Evolutionary conservation across 2,888 invertebrate species (phyloP).

Genomic region (Papilio gigon): DNA sequence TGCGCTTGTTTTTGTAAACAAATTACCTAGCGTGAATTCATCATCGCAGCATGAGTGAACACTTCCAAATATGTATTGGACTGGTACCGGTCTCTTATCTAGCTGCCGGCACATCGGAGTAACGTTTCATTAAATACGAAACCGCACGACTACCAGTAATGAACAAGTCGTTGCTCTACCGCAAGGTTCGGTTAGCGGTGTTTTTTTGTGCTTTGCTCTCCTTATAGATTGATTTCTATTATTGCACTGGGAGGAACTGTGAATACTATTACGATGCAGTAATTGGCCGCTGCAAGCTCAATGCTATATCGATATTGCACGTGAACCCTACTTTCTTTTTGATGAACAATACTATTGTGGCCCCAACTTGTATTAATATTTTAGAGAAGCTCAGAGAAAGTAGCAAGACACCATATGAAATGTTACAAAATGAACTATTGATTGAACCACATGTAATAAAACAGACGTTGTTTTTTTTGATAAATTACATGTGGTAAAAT

Average conservation of each 20-base stretch:
- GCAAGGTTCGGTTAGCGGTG: slow-evolving; percentile 72
- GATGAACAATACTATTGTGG: slow-evolving; percentile 30
- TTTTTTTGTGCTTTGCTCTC: slow-evolving; percentile 70
- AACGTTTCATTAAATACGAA: slow-evolving; percentile 73
- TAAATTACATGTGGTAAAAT: background rate
- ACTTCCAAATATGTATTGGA: slow-evolving; percentile 55
- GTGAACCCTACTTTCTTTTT: slow-evolving; percentile 33
- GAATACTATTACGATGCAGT: slow-evolving; percentile 67
- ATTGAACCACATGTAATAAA: background rate
- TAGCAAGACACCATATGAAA: background rate
- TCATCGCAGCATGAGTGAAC: slow-evolving; percentile 44
- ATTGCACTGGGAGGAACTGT: slow-evolving; percentile 63
- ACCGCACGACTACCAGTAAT: slow-evolving; percentile 68
- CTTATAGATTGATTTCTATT: slow-evolving; percentile 74
- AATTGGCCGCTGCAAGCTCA: slow-evolving; percentile 60
- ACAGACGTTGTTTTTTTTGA: background rate
- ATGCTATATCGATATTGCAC: slow-evolving; percentile 39
- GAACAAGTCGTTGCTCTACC: slow-evolving; percentile 67
- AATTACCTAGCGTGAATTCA: slow-evolving; percentile 45
- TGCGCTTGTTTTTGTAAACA: slow-evolving; percentile 42
- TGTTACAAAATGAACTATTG: slow-evolving; percentile 23
- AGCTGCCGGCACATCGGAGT: slow-evolving; percentile 53
- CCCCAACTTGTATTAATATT: slow-evolving; percentile 21
- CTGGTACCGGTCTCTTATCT: slow-evolving; percentile 24
- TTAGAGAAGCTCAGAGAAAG: slow-evolving; percentile 33